A percentile compares a stretch with the other conserved stretches of the same genome.
phyloP scores from a whole-genome alignment of 2,888 invertebrate genomes.

The Yponomeuta plumbellus region DNA sequence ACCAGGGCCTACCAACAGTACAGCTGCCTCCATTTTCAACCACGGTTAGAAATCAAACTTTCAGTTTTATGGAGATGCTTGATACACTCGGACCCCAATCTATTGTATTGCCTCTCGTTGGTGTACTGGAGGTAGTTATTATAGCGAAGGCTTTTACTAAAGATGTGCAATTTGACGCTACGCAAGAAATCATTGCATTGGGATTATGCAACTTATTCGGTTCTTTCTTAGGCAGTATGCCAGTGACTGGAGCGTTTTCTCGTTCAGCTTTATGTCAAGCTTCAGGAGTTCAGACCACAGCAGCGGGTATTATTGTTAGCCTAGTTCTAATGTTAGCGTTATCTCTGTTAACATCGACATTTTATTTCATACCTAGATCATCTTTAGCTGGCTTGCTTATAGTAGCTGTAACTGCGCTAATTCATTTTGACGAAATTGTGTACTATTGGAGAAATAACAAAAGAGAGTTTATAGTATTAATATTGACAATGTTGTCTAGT shows the following conservation, averaged over 20 bases:
- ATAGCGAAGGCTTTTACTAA: conserved; percentile 80
- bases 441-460: conserved; percentile 10
- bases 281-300: conserved; percentile 83
- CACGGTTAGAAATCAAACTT: conserved; percentile 61
- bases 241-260: conserved; percentile 86
- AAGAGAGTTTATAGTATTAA: conserved; percentile 7
- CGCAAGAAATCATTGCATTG: conserved; percentile 86
- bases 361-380: conserved; percentile 85
- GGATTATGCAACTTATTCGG: conserved; percentile 85
- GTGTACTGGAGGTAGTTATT: conserved; percentile 78
- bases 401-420: conserved; percentile 27
- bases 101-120: conserved; percentile 75
- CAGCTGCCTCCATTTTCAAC: conserved; percentile 59
- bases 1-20: conserved; percentile 3
- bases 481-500: background rate
- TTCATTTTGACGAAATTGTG: background rate
- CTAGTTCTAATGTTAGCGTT: conserved; percentile 82
- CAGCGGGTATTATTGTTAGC: background rate
- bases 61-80: conserved; percentile 72
- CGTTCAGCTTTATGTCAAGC: conserved; percentile 90
- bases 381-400: conserved; percentile 88
- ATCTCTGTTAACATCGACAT: conserved; percentile 82
- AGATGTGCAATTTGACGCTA: conserved; percentile 78
- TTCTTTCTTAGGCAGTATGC: conserved; percentile 87
- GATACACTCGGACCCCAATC: conserved; percentile 67